phyloP scores from a whole-genome alignment of 2,888 invertebrate species.

The Palloptera scutellata region DNA sequence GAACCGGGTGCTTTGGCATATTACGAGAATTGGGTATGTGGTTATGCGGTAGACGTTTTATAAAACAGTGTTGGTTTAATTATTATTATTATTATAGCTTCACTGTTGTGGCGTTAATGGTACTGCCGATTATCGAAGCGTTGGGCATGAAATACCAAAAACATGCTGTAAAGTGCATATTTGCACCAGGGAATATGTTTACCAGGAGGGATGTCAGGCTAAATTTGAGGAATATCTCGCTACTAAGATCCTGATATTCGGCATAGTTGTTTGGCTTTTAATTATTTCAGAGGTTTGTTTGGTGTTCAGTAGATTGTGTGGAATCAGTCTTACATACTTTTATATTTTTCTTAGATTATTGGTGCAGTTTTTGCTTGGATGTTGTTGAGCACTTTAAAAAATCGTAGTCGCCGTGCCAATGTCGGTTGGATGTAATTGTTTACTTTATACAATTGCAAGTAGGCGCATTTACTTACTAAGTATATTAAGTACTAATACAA shows the following conservation, averaged over 20 bases:
- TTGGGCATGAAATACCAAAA: slow-evolving; percentile 51
- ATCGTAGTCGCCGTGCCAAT: slow-evolving; percentile 52
- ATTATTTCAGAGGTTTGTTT: slow-evolving; percentile 52
- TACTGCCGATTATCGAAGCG: slow-evolving; percentile 49
- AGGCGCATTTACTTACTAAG: no score
- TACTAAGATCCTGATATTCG: slow-evolving; percentile 50
- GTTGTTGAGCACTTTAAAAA: slow-evolving; percentile 51
- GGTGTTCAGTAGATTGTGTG: background rate
- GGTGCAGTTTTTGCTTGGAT: slow-evolving; percentile 52
- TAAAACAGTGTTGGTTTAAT: background rate
- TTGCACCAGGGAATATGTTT: slow-evolving; percentile 45
- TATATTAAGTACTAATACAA: no score
- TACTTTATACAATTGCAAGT: no score
- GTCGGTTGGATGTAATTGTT: slow-evolving; percentile 52
- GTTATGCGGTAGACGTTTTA: background rate
- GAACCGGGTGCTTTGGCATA: slow-evolving; percentile 51
- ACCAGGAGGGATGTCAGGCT: slow-evolving; percentile 49
- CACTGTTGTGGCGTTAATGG: slow-evolving; percentile 58
- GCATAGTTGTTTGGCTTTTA: slow-evolving; percentile 52
- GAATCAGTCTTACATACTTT: background rate
- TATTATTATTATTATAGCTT: slow-evolving; percentile 31
- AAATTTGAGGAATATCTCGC: slow-evolving; percentile 54
- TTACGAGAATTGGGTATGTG: slow-evolving; percentile 53
- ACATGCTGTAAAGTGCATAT: slow-evolving; percentile 50
- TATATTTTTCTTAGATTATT: slow-evolving; percentile 40